phyloP scores from a whole-genome alignment of 2,888 invertebrate genomes.

The Habroteleia sp. region DNA sequence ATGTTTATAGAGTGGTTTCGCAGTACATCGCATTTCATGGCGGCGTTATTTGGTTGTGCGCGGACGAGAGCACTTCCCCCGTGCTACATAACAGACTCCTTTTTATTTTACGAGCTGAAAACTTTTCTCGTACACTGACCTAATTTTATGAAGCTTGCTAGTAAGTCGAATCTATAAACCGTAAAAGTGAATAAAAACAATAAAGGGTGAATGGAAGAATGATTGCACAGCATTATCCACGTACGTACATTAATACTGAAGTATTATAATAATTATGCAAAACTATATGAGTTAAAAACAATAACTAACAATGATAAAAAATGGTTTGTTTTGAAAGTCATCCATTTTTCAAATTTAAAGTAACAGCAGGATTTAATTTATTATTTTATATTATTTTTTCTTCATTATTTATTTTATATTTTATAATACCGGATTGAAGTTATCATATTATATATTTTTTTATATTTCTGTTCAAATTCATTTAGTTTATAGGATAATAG shows the following conservation, averaged over 20 bases:
- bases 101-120: slow-evolving; percentile 67
- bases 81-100: slow-evolving; percentile 54
- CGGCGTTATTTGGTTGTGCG: slow-evolving; percentile 51
- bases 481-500: too few species aligned
- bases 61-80: slow-evolving; percentile 54
- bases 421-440: too few species aligned
- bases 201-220: slow-evolving; percentile 32
- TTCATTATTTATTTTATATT: too few species aligned
- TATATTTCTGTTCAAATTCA: too few species aligned
- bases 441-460: too few species aligned
- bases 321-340: too few species aligned
- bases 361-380: too few species aligned
- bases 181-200: slow-evolving; percentile 56
- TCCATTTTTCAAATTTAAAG: too few species aligned
- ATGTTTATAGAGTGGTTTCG: slow-evolving; percentile 67
- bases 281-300: too few species aligned
- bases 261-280: too few species aligned
- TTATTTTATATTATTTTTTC: too few species aligned
- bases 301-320: too few species aligned
- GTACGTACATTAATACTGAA: neutral
- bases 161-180: slow-evolving; percentile 37
- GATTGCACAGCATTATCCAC: slow-evolving; percentile 17
- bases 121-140: slow-evolving; percentile 60
- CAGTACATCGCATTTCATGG: slow-evolving; percentile 59
- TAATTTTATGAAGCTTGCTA: slow-evolving; percentile 56